Conservation (phyloP, 2,113 vertebrate species). For the Galeopterus variegatus region DNA sequence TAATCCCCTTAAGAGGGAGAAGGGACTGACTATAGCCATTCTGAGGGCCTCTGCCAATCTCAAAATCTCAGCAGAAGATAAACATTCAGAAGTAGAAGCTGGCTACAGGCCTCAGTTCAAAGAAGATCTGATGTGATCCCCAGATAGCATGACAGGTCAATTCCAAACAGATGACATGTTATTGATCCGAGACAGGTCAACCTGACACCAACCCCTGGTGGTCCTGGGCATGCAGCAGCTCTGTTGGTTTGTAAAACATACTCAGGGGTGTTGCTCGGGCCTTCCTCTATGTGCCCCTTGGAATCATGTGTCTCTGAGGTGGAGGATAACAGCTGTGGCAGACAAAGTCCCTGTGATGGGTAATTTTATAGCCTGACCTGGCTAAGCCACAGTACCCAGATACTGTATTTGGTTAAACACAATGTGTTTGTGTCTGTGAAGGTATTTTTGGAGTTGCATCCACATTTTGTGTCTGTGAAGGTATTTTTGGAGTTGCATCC, state of each 20-base stretch:
- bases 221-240: rapidly evolving
- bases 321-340: rapidly evolving
- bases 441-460: background rate
- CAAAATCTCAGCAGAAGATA: background rate
- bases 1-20: rapidly evolving
- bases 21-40: rapidly evolving
- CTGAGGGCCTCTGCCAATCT: background rate
- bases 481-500: background rate
- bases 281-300: rapidly evolving
- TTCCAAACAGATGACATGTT: rapidly evolving
- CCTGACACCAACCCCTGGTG: rapidly evolving
- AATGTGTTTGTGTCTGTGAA: background rate
- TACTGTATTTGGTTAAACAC: background rate
- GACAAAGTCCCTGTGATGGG: too few species aligned
- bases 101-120: background rate
- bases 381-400: background rate
- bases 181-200: background rate
- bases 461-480: background rate
- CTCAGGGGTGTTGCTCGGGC: background rate
- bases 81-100: background rate
- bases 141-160: rapidly evolving
- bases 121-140: background rate
- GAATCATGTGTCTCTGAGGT: rapidly evolving
- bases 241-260: rapidly evolving
- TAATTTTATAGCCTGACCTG: background rate